Conservation (phyloP, 2,888 invertebrate genomes). For the Hypercompe scribonia region DNA sequence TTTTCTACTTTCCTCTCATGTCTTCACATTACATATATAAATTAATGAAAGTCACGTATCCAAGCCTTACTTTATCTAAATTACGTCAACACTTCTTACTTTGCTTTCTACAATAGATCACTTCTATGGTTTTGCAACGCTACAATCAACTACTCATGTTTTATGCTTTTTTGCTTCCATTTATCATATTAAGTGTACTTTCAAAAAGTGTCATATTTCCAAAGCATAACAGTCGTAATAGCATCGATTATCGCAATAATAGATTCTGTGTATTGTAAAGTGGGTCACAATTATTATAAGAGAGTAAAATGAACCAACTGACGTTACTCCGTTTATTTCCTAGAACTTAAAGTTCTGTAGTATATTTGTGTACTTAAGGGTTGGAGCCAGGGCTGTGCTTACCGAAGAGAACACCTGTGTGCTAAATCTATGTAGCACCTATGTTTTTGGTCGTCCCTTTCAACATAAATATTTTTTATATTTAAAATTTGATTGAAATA, state of each 20-base stretch:
- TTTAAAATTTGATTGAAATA: too few relatives aligned
- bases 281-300: background rate
- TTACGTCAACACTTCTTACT: slow-evolving; percentile 35
- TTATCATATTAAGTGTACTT: slow-evolving; percentile 42
- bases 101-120: slow-evolving; percentile 30
- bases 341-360: background rate
- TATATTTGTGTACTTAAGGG: too few relatives aligned
- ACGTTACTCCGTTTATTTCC: background rate
- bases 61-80: slow-evolving; percentile 7
- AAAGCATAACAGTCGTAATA: slow-evolving; percentile 14
- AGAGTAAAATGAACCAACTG: background rate
- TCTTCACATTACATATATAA: background rate
- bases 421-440: too few relatives aligned
- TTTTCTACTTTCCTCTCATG: background rate
- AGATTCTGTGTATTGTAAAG: background rate
- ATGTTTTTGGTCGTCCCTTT: too few relatives aligned
- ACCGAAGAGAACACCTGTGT: too few relatives aligned
- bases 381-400: too few relatives aligned
- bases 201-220: slow-evolving; percentile 41
- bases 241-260: slow-evolving; percentile 12
- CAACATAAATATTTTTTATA: too few relatives aligned
- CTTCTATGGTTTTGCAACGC: slow-evolving; percentile 16
- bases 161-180: slow-evolving; percentile 34
- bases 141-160: slow-evolving; percentile 25
- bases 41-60: background rate